Conservation (phyloP, 37 sponge, comb jelly and placozoan genomes). For the Chondrosia reniformis region DNA sequence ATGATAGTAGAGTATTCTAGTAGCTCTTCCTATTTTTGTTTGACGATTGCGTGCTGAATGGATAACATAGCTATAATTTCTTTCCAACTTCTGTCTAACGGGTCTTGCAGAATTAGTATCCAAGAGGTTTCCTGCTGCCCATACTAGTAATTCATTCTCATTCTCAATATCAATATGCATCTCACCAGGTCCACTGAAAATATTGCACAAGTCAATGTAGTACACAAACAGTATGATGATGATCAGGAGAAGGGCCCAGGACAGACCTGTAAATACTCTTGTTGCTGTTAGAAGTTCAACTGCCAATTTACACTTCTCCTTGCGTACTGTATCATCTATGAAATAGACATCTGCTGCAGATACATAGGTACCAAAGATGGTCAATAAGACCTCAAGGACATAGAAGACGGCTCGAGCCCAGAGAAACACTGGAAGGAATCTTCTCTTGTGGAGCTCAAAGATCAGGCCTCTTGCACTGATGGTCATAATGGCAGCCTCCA, state of each 20-base stretch:
- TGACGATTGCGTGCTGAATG: background rate
- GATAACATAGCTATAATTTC: no score
- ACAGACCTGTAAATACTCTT: background rate
- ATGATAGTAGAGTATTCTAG: conserved; percentile 6
- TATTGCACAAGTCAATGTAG: background rate
- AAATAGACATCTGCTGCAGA: background rate
- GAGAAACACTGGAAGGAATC: background rate
- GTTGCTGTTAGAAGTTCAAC: background rate
- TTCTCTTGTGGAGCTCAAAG: background rate
- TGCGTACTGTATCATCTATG: no score
- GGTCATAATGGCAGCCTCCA: conserved; percentile 9
- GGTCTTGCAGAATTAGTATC: background rate
- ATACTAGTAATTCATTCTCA: no score
- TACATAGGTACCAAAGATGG: background rate
- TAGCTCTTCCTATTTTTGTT: background rate
- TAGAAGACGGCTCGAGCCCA: background rate
- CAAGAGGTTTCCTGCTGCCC: no score
- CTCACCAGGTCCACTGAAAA: background rate
- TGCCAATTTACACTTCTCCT: no score
- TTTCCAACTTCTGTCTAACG: no score
- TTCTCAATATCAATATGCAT: background rate
- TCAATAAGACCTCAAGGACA: background rate
- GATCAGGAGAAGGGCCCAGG: background rate
- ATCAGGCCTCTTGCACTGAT: background rate
- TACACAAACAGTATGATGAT: background rate